Evolutionary conservation across 2,797 vertebrate species (phyloP).

Genomic region (Jordanella pulchra): DNA sequence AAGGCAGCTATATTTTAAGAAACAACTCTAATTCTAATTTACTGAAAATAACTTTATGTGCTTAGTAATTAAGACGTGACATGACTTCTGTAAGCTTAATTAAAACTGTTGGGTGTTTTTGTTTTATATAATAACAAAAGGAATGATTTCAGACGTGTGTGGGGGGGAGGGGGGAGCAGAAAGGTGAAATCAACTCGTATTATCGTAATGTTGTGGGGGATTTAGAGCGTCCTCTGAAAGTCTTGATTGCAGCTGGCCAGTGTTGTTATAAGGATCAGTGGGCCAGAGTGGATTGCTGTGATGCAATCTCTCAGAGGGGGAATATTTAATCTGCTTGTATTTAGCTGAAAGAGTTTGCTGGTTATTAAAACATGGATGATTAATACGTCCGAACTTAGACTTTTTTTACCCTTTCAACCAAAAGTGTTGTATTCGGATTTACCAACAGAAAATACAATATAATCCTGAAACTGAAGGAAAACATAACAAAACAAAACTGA

Average conservation of each 20-base stretch:
- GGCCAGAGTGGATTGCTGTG: constrained; percentile 42
- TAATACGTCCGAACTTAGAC: neutral
- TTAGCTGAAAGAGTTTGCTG: constrained; percentile 5
- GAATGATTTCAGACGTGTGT: neutral
- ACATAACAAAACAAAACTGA: neutral
- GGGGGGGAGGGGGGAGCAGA: neutral
- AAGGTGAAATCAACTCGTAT: neutral
- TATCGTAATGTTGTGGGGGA: neutral
- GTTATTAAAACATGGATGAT: constrained; percentile 3
- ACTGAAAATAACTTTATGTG: neutral
- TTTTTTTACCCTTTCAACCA: neutral
- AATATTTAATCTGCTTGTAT: constrained; percentile 23
- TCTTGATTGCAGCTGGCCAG: constrained; percentile 39
- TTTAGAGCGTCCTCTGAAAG: constrained; percentile 28
- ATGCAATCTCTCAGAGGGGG: constrained; percentile 30
- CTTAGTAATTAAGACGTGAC: neutral
- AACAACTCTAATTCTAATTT: neutral
- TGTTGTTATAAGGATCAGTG: constrained; percentile 42
- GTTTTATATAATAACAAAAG: neutral
- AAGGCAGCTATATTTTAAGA: neutral
- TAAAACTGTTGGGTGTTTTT: neutral
- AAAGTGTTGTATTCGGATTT: neutral
- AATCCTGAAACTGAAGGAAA: neutral
- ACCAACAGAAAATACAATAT: neutral
- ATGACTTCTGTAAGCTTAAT: neutral